Evolutionary conservation across 2,888 invertebrate genomes (phyloP), one percentile per base, ranked within the genome.

Genomic region (Phyto melanocephala): DNA sequence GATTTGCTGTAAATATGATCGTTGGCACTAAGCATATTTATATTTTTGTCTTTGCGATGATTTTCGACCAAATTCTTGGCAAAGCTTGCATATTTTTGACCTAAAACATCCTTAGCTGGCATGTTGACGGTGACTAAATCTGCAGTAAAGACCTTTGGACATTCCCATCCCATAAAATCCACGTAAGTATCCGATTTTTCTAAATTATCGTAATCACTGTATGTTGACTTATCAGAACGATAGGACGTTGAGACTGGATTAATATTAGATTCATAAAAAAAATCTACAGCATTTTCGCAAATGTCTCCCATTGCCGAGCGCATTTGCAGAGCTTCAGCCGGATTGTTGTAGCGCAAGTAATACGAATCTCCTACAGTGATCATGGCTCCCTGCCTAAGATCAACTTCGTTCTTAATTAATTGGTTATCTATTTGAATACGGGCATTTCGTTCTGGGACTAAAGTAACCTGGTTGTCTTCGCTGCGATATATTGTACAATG

Each of bases 311-410:
- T 92, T 4, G 96, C 95, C 0, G 96, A 95, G 90, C 96, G 96
- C 93, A 97, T 95, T 86, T 96, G 93, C 90, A 95, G 94, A 6
- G 97, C 97, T 89, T 97, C 96, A 60, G 95, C 95, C 0, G 98
- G 98, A 90, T 97, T 96, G 91, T 98, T 97, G 92, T 97, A 98
- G 35, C 97, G 95, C 91, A 98, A 94, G 92, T 96, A 97, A 91
- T 96, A 97, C 65, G 97, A 96, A 58, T 97, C 94, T 22, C 97
- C 98, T 86, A 98, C 95, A 65, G 96, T 97, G 83, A 98, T 92
- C 96, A 97, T 97, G 89, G 96, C 96, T 87, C 97, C 97, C 93
- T 97, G 97, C 11, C 95, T 94, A 52, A 98, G 92, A 86, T 96
- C 92, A 4, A 95, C 95, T 47, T 97, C 95, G 85, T 93, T 93